Percentiles rank a stretch among this genome's conserved stretches.
phyloP scores from a whole-genome alignment of 2,113 vertebrate species.

The Coracopsis vasa region DNA sequence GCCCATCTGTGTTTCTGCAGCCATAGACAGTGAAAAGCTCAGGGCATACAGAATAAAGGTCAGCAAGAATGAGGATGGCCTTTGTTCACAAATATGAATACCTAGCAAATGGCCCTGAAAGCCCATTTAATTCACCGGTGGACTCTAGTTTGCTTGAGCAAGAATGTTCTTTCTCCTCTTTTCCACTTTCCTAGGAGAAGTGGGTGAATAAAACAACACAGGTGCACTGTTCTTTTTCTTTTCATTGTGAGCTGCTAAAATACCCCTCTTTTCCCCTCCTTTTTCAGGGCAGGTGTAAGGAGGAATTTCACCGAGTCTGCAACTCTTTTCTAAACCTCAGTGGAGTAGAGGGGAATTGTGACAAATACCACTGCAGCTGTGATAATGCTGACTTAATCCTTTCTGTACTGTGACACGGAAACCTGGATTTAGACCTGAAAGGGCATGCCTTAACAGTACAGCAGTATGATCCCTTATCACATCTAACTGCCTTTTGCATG shows the following conservation, averaged over 20 bases:
- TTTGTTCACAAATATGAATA: background rate
- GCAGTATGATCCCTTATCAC: background rate
- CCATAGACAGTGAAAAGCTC: background rate
- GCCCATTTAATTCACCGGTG: fast-evolving
- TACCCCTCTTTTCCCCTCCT: background rate
- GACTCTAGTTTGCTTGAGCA: background rate
- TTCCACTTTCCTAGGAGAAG: background rate
- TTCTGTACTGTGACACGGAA: background rate
- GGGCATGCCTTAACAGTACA: background rate
- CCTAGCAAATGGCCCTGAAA: background rate
- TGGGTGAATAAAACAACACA: fast-evolving
- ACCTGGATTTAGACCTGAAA: background rate
- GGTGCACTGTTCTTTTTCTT: background rate
- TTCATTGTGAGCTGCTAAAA: background rate
- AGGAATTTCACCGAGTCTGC: background rate
- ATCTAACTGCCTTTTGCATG: background rate
- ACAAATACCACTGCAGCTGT: background rate
- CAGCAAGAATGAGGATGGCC: background rate
- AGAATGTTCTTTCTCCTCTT: background rate
- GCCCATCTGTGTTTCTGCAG: conserved; percentile 47
- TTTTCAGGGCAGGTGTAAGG: background rate
- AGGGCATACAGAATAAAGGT: background rate
- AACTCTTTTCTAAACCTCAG: background rate
- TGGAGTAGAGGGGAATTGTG: background rate
- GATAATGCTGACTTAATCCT: background rate